These are phyloP conservation scores for Myxocyprinus asiaticus DNA, from an alignment of 2,113 vertebrate genomes.

Conservation along the genomic window DNA sequence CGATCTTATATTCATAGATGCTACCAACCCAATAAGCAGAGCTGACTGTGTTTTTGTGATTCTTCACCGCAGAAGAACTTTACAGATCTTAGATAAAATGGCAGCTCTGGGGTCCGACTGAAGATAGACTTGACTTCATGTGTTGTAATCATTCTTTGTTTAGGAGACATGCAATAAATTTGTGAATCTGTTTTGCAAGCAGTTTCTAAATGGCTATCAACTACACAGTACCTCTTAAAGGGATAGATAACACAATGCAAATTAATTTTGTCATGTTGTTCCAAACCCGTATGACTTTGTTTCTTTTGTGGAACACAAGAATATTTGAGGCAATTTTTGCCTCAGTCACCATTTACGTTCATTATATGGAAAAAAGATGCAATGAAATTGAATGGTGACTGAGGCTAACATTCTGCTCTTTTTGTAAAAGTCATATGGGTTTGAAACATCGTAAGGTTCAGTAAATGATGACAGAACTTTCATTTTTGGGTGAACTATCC, in stretches of 20 bases:
- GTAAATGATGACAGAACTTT: too few relatives aligned
- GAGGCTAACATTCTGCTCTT: too few relatives aligned
- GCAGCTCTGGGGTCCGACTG: constrained; percentile 10
- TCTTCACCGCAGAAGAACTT: not conserved
- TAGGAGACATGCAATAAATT: constrained; percentile 13
- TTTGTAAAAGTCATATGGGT: too few relatives aligned
- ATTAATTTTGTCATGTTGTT: too few relatives aligned
- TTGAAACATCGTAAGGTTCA: too few relatives aligned
- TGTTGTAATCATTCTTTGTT: not conserved
- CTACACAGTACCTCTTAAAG: constrained; percentile 2
- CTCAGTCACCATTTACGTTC: too few relatives aligned
- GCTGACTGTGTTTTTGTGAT: not conserved
- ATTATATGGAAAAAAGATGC: too few relatives aligned
- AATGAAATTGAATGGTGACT: too few relatives aligned
- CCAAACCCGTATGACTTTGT: too few relatives aligned
- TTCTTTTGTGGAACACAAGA: too few relatives aligned
- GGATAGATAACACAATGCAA: not conserved
- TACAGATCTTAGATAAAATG: not conserved
- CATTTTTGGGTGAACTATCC: too few relatives aligned
- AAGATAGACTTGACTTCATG: not conserved
- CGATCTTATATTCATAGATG: not conserved
- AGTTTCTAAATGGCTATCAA: constrained; percentile 9
- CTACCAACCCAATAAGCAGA: not conserved
- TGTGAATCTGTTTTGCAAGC: constrained; percentile 15
- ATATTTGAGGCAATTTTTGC: too few relatives aligned